Evolutionary conservation across 2,888 invertebrate genomes (phyloP), one percentile per base, ranked within the genome.

Genomic region (Cryptocephalus moraei): DNA sequence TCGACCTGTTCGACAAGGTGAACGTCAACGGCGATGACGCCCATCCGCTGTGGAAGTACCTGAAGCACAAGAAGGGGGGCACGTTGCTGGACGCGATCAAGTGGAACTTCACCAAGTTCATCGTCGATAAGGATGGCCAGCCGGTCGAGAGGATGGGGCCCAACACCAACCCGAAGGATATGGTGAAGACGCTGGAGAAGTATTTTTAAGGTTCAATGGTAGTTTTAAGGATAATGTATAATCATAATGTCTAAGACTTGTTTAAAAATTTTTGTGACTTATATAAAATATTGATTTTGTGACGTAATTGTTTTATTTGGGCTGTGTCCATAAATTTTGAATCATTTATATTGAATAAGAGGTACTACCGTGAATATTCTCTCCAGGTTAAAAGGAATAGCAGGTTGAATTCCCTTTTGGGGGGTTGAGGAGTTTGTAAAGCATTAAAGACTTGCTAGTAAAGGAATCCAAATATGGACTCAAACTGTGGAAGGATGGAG

Each of bases 81-180:
- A 73, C 68, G 1, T 47, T 79, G 11, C 76, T 75, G 0, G 74
- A 84, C 66, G 79, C 79, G 53, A 87, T 91, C 57, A 91, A 91
- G 66, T 92, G 91, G 91, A 91, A 91, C 69, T 91, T 89, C 65
- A 82, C 87, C 2, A 91, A 91, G 68, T 91, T 91, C 67, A 74
- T 91, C 34, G 73, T 91, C 11, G 80, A 89, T 63, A 80, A 77
- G 60, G 69, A 83, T 47, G 89, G 89, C 0, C 69, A 77, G 12
- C 82, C 84, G 0, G 80, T 83, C 6, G 80, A 79, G 55, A 72
- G 84, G 49, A 78, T 79, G 52, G 78, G 76, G 0, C 81, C 84
- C 8, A 67, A 57, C 49, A 67, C 65, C 13, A 66, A 62, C 53
- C 69, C 69, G 11, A 67, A 66, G 44, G 64, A 64, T 47, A 53